These are phyloP conservation scores for Ostrea edulis DNA, from an alignment of 1,140 invertebrate genomes.

Conservation along the genomic window DNA sequence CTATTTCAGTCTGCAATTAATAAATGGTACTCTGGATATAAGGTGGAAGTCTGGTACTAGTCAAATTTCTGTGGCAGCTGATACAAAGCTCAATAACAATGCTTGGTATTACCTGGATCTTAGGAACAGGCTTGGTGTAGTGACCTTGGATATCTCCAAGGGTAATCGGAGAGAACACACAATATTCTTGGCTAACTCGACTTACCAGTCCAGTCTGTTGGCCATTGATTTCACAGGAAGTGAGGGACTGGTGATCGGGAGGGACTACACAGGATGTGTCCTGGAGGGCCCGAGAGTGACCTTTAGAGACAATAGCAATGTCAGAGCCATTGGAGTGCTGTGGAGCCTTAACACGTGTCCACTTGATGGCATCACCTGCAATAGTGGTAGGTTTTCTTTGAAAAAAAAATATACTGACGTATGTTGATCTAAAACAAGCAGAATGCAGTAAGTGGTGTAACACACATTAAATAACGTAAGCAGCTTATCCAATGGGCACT, in stretches of 20 bases:
- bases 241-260: slow-evolving; percentile 37
- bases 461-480: no score
- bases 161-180: background rate
- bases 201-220: slow-evolving; percentile 42
- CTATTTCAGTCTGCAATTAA: slow-evolving; percentile 43
- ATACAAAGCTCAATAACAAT: slow-evolving; percentile 41
- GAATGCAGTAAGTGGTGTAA: no score
- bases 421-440: background rate
- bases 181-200: slow-evolving; percentile 46
- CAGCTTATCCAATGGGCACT: no score
- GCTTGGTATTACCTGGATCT: slow-evolving; percentile 44
- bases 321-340: slow-evolving; percentile 11
- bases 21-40: slow-evolving; percentile 43
- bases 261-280: slow-evolving; percentile 49
- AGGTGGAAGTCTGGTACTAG: slow-evolving; percentile 43
- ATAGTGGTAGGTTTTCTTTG: background rate
- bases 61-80: slow-evolving; percentile 30
- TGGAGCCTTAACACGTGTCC: slow-evolving; percentile 46
- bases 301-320: slow-evolving; percentile 49
- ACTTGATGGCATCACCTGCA: slow-evolving; percentile 25
- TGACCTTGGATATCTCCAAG: background rate
- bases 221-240: slow-evolving; percentile 39
- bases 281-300: slow-evolving; percentile 48
- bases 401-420: no score
- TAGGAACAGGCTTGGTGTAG: slow-evolving; percentile 25